Conservation (phyloP, 2,888 invertebrate species). For the Zhengitettix transpicula region DNA sequence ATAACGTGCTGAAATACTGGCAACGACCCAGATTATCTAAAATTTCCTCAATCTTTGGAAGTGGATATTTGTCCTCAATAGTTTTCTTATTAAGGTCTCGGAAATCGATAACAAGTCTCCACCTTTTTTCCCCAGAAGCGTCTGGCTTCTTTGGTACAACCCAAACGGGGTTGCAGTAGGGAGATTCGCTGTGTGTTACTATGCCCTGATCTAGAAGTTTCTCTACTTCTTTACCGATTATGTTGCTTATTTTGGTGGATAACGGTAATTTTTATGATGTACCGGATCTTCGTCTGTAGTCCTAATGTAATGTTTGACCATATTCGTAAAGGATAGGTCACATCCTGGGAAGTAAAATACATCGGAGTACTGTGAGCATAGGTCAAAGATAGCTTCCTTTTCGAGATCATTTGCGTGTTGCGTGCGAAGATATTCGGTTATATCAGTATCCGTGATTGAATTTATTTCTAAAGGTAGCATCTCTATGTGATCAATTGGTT, state of each 20-base stretch:
- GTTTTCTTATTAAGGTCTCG: constrained; percentile 23
- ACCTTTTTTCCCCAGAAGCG: constrained; percentile 20
- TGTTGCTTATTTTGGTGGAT: background rate
- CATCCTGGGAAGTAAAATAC: no score
- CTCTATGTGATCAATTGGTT: no score
- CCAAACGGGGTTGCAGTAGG: constrained; percentile 19
- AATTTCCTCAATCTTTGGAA: constrained; percentile 22
- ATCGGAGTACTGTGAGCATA: no score
- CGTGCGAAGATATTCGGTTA: no score
- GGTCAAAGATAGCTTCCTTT: no score
- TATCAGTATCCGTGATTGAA: no score
- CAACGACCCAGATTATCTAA: constrained; percentile 22
- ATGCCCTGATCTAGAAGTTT: no score
- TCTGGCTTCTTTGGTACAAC: constrained; percentile 23
- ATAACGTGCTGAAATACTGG: constrained; percentile 22
- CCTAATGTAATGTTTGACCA: no score
- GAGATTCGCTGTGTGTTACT: constrained; percentile 11
- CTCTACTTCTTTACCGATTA: background rate
- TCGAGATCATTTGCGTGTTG: no score
- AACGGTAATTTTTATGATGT: background rate
- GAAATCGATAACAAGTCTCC: constrained; percentile 19
- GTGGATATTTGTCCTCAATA: constrained; percentile 20
- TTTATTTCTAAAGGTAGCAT: no score
- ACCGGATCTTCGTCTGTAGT: no score
- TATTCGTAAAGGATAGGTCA: no score